Evolutionary conservation across 2,113 vertebrate species (phyloP).

Genomic region (Takifugu flavidus): DNA sequence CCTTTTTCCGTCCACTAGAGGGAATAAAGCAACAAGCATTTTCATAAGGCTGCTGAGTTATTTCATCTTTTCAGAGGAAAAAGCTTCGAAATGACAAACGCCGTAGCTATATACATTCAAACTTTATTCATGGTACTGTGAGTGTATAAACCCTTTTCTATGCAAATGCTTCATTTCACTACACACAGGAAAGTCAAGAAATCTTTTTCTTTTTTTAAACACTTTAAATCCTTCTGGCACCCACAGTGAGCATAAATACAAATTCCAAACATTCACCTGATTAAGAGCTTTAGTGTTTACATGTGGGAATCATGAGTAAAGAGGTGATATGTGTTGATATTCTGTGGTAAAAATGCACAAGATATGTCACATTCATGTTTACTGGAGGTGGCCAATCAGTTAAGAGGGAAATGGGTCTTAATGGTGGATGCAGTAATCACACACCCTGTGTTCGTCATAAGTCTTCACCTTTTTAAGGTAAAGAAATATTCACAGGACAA

Average conservation of each 20-base stretch:
- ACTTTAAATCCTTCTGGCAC: constrained; percentile 43
- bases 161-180: constrained; percentile 88
- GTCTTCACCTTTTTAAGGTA: constrained; percentile 18
- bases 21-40: constrained; percentile 76
- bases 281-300: constrained; percentile 59
- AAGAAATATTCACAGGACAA: constrained; percentile 32
- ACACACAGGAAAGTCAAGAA: constrained; percentile 57
- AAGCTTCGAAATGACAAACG: constrained; percentile 8
- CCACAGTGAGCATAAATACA: constrained; percentile 48
- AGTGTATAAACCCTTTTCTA: constrained; percentile 94
- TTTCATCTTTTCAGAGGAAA: constrained; percentile 8
- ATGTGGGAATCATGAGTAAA: constrained; percentile 31
- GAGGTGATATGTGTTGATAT: constrained; percentile 61
- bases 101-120: constrained; percentile 71
- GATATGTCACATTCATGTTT: constrained; percentile 64
- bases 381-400: constrained; percentile 27
- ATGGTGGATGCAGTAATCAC: constrained; percentile 6
- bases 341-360: constrained; percentile 48
- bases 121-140: constrained; percentile 96
- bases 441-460: background rate
- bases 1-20: constrained; percentile 72
- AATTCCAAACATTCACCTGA: constrained; percentile 67
- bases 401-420: constrained; percentile 17
- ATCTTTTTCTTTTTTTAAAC: constrained; percentile 39
- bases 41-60: constrained; percentile 33